Conservation (phyloP, 2,113 vertebrate genomes). For the Papio anubis region DNA sequence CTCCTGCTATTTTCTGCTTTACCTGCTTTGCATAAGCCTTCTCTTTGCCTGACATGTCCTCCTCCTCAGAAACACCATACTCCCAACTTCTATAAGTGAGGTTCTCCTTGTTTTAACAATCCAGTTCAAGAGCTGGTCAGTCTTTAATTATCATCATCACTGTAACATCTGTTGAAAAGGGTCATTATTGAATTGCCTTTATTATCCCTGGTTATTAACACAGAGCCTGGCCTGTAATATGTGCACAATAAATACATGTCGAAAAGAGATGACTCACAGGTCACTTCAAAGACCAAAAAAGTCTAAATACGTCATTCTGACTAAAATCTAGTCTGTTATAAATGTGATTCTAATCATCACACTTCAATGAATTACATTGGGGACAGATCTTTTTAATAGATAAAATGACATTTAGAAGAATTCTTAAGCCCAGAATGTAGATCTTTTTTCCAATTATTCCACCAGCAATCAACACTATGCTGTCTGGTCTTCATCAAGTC, state of each 20-base stretch:
- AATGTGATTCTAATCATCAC: background rate
- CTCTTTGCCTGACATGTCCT: background rate
- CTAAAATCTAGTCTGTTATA: background rate
- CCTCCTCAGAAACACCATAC: background rate
- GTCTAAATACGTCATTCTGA: background rate
- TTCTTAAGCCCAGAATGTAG: background rate
- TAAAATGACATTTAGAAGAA: background rate
- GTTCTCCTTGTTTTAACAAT: background rate
- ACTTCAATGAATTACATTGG: background rate
- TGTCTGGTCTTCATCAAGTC: background rate
- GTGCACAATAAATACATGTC: background rate
- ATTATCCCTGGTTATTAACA: background rate
- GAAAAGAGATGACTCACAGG: background rate
- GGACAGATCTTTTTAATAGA: background rate
- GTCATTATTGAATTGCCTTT: background rate
- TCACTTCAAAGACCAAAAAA: background rate
- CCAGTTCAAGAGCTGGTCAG: background rate
- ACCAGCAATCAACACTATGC: background rate
- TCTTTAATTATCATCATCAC: background rate
- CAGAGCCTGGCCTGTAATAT: background rate
- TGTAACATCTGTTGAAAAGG: background rate
- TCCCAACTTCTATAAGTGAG: background rate
- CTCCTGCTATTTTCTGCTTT: background rate
- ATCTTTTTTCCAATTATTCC: background rate
- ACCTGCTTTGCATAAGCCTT: background rate